These are phyloP conservation scores for Clupea harengus DNA, from an alignment of 2,113 vertebrate genomes.

Conservation along the genomic window DNA sequence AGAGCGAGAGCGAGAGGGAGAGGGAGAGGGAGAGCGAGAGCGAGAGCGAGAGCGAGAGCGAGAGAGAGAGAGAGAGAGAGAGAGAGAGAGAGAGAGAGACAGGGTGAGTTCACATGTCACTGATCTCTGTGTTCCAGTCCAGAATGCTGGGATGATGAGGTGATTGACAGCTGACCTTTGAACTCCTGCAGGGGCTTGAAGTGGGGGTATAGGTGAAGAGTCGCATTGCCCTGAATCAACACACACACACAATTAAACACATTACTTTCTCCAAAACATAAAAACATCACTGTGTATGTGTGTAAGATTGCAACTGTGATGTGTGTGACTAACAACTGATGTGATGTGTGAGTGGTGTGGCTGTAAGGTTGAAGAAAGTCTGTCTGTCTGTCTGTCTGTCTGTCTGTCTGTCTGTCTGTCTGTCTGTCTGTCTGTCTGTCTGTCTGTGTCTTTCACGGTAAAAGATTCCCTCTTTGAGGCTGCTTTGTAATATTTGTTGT, in stretches of 20 bases:
- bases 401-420: neutral
- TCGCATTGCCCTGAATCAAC: constrained; percentile 75
- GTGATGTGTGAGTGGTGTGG: too few species aligned
- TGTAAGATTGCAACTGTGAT: neutral
- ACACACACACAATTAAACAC: neutral
- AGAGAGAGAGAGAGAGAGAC: too few species aligned
- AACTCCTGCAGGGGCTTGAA: constrained; percentile 79
- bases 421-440: too few species aligned
- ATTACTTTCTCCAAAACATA: neutral
- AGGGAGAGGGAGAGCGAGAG: neutral
- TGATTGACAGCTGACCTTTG: constrained; percentile 67
- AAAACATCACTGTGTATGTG: neutral
- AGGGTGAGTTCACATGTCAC: neutral
- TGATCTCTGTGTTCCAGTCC: too few species aligned
- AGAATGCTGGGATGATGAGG: too few species aligned
- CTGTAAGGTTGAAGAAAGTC: too few species aligned
- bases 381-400: neutral
- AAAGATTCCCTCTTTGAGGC: constrained; percentile 71
- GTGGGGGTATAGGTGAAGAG: constrained; percentile 80
- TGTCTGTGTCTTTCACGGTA: constrained; percentile 69
- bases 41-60: neutral
- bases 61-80: neutral
- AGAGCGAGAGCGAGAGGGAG: neutral
- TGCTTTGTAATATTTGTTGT: neutral
- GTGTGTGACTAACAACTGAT: too few species aligned